Conservation (phyloP, 2,113 vertebrate species). For the Brachypodius melanocephalos region DNA sequence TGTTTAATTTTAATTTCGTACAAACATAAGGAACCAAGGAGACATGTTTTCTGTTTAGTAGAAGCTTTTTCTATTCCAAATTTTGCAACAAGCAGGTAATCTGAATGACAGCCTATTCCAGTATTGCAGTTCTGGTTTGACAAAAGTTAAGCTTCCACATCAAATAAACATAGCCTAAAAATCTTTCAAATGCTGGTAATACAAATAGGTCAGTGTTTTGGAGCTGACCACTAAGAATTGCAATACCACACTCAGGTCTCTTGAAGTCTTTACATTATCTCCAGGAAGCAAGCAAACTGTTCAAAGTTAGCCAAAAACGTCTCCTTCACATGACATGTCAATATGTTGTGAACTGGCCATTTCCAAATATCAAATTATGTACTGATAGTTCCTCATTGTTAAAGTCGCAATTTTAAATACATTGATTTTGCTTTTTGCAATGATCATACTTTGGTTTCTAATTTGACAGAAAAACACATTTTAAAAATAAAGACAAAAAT, state of each 20-base stretch:
- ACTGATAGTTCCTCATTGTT: background rate
- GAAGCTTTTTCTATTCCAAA: background rate
- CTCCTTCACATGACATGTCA: background rate
- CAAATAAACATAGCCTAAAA: background rate
- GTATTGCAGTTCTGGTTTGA: background rate
- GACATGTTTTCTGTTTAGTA: background rate
- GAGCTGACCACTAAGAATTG: background rate
- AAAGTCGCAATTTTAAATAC: background rate
- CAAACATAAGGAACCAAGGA: background rate
- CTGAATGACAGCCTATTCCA: background rate
- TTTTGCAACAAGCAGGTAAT: background rate
- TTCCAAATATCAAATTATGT: background rate
- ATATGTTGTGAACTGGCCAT: too few relatives aligned
- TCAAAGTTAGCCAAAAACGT: background rate
- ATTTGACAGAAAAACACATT: background rate
- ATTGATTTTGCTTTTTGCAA: background rate
- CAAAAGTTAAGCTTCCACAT: background rate
- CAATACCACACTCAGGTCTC: background rate
- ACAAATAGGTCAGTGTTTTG: background rate
- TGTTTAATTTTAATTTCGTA: conserved; percentile 4
- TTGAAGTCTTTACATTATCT: background rate
- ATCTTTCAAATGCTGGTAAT: background rate
- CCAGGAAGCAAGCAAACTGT: background rate
- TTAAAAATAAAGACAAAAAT: background rate
- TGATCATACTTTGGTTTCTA: background rate